Evolutionary conservation across 2,797 vertebrate species (phyloP).

Genomic region (Loris lydekkerianus): DNA sequence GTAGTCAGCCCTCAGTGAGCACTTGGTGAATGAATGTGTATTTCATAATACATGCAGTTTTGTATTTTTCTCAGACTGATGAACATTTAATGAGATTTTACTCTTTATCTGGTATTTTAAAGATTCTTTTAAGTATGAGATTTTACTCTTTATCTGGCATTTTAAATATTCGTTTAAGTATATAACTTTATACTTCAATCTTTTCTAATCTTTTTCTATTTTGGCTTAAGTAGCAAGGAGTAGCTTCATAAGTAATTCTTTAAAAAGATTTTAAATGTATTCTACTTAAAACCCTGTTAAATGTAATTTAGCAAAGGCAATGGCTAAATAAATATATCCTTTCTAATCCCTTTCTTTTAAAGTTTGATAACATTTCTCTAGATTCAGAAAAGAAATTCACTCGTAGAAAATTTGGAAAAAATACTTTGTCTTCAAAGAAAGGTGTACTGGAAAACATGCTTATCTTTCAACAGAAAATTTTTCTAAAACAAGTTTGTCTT

Average conservation of each 20-base stretch:
- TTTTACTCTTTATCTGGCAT: neutral
- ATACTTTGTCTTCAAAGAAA: constrained; percentile 19
- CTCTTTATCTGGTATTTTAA: neutral
- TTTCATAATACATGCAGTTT: neutral
- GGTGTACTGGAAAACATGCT: neutral
- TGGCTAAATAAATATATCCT: neutral
- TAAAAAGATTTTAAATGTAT: neutral
- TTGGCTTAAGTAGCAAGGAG: neutral
- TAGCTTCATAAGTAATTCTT: constrained; percentile 34
- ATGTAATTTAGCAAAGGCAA: neutral
- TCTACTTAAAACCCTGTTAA: constrained; percentile 1
- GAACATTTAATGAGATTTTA: neutral
- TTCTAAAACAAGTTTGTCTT: constrained; percentile 15
- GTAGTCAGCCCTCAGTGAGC: neutral
- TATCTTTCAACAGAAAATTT: neutral
- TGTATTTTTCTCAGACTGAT: neutral
- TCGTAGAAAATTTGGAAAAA: constrained; percentile 45
- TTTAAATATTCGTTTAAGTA: neutral
- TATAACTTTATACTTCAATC: constrained; percentile 2
- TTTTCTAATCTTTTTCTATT: constrained; percentile 22
- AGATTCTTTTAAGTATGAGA: neutral
- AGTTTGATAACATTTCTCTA: neutral
- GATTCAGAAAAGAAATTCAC: constrained; percentile 59
- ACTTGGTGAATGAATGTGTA: neutral
- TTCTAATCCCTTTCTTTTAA: constrained; percentile 24